Evolutionary conservation across 2,797 vertebrate genomes (phyloP).

Genomic region (Erethizon dorsatum): DNA sequence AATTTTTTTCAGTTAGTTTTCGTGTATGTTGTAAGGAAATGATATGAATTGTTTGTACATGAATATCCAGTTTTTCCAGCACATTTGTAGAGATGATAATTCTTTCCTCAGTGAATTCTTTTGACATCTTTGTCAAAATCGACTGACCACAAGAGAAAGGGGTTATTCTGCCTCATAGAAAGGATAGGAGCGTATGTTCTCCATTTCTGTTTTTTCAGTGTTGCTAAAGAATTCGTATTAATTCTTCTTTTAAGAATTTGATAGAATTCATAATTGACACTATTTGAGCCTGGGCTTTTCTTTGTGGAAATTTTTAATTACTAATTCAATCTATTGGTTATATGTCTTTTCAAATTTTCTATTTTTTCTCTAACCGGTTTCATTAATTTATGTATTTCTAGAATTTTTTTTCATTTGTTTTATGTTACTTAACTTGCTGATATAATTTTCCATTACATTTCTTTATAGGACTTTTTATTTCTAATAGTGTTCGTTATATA

Average conservation of each 20-base stretch:
- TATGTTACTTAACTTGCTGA: not conserved
- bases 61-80: not conserved
- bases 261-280: not conserved
- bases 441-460: not conserved
- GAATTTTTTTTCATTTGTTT: conserved; percentile 28
- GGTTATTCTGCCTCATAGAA: not conserved
- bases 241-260: conserved; percentile 1
- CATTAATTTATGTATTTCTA: not conserved
- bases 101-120: not conserved
- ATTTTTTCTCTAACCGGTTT: not conserved
- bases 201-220: not conserved
- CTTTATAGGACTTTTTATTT: not conserved
- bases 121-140: not conserved
- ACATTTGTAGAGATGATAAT: not conserved
- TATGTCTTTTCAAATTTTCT: not conserved
- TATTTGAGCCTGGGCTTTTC: not conserved
- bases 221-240: not conserved
- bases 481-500: not conserved
- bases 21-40: not conserved
- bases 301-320: not conserved
- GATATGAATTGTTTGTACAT: not conserved
- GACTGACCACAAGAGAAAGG: not conserved
- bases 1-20: not conserved
- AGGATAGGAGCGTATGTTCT: not conserved
- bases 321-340: not conserved